Evolutionary conservation across 2,797 vertebrate genomes (phyloP).

Genomic region (Sus cebifrons): DNA sequence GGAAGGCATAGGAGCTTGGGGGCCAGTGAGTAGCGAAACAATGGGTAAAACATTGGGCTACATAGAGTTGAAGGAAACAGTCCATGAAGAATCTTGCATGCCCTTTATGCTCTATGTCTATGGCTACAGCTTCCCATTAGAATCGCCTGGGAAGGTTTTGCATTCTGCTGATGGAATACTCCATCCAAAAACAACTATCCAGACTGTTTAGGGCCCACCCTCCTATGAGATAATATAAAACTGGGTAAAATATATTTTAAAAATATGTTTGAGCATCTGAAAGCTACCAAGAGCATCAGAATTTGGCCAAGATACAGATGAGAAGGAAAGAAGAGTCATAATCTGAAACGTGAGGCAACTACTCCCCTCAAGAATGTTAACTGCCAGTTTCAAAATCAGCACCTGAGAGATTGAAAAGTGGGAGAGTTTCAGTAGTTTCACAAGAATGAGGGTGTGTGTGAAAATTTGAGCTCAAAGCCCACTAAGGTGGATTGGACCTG

Average conservation of each 20-base stretch:
- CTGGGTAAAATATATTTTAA: constrained; percentile 14
- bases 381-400: constrained; percentile 25
- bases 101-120: neutral
- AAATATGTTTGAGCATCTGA: constrained; percentile 19
- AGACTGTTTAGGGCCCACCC: neutral
- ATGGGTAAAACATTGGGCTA: neutral
- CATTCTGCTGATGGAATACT: neutral
- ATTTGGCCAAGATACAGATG: neutral
- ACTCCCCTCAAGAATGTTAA: neutral
- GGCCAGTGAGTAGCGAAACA: neutral
- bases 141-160: neutral
- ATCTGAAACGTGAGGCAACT: neutral
- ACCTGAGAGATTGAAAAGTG: neutral
- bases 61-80: neutral
- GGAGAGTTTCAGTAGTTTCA: neutral
- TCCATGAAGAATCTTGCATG: neutral
- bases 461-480: neutral
- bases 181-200: neutral
- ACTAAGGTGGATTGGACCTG: neutral
- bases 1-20: neutral
- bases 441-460: neutral
- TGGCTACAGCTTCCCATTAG: neutral
- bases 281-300: neutral
- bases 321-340: neutral
- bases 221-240: constrained; percentile 45